These are phyloP conservation scores for Picus viridis DNA, from an alignment of 2,797 vertebrate species.

Conservation along the genomic window DNA sequence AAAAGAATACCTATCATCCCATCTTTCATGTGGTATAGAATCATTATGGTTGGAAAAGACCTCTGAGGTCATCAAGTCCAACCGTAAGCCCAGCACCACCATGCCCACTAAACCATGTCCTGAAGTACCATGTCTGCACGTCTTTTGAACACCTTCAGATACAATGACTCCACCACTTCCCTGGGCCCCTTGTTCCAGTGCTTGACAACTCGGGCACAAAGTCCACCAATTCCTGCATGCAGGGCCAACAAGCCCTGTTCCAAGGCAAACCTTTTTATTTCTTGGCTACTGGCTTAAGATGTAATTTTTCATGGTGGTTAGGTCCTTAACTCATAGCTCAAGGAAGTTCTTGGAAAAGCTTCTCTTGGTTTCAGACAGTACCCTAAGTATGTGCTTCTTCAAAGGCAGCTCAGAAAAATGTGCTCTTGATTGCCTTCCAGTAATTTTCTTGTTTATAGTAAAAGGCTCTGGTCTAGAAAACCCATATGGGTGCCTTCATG, in stretches of 20 bases:
- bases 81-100: no score
- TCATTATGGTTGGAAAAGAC: no score
- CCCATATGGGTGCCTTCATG: background rate
- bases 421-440: background rate
- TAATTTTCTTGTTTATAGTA: background rate
- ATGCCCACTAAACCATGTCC: no score
- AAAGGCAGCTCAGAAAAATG: background rate
- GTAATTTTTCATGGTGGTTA: background rate
- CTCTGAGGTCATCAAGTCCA: no score
- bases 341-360: background rate
- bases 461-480: background rate
- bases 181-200: no score
- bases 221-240: background rate
- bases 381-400: background rate
- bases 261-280: background rate
- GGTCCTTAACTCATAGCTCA: background rate
- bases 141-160: no score
- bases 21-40: background rate
- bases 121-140: no score
- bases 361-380: background rate
- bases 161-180: no score
- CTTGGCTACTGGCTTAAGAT: background rate
- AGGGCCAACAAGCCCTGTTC: background rate
- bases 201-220: no score
- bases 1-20: background rate